phyloP scores from a whole-genome alignment of 1,140 invertebrate species.

The Brachionus plicatilis region DNA sequence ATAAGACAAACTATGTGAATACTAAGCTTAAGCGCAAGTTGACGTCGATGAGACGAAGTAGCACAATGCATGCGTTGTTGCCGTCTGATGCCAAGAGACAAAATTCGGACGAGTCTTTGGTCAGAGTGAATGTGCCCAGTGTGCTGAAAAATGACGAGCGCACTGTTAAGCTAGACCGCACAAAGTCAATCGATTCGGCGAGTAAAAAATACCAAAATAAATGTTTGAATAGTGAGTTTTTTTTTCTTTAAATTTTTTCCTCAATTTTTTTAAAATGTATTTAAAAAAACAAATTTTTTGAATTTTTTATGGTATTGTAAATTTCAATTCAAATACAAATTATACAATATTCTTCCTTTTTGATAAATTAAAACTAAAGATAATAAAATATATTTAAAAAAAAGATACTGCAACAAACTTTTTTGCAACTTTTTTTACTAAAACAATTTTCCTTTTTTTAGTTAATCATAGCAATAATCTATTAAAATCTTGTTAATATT shows the following conservation, averaged over 20 bases:
- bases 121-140: not conserved
- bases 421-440: not conserved
- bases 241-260: not conserved
- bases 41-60: slow-evolving; percentile 29
- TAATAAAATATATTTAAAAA: too few relatives aligned
- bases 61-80: slow-evolving; percentile 3
- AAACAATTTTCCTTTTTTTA: not conserved
- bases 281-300: too few relatives aligned
- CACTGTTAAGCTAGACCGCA: not conserved
- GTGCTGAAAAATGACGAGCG: not conserved
- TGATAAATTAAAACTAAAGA: too few relatives aligned
- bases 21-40: slow-evolving; percentile 3
- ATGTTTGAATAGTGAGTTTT: not conserved
- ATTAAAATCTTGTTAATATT: too few relatives aligned
- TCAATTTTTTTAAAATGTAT: too few relatives aligned
- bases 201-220: not conserved
- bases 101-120: not conserved
- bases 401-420: not conserved
- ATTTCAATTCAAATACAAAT: too few relatives aligned
- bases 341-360: too few relatives aligned
- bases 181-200: slow-evolving; percentile 9
- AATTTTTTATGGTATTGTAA: too few relatives aligned
- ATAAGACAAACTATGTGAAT: slow-evolving; percentile 31
- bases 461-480: too few relatives aligned
- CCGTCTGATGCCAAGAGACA: not conserved